phyloP scores from a whole-genome alignment of 2,888 invertebrate species.

The Torymus tubicola region DNA sequence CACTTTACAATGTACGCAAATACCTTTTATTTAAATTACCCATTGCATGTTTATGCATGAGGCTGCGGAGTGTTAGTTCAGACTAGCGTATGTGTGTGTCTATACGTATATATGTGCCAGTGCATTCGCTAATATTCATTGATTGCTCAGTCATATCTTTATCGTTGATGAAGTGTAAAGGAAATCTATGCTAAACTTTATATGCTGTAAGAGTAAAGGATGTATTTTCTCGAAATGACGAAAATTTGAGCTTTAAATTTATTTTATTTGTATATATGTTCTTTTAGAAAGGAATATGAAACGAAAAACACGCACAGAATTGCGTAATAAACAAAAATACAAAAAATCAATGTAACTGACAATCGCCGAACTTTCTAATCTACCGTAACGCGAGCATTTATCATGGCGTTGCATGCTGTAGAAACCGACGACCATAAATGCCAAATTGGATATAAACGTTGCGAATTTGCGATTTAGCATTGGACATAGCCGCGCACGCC shows the following conservation, averaged over 20 bases:
- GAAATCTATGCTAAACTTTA: too few species aligned
- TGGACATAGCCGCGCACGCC: too few species aligned
- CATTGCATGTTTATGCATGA: slow-evolving; percentile 41
- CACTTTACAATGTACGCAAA: slow-evolving; percentile 12
- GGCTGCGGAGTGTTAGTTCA: background rate
- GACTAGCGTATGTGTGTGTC: background rate
- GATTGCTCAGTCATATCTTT: slow-evolving; percentile 8
- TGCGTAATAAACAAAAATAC: background rate
- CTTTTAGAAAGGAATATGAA: too few species aligned
- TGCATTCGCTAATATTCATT: slow-evolving; percentile 24
- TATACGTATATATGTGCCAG: background rate
- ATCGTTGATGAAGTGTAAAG: background rate
- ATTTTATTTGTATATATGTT: too few species aligned
- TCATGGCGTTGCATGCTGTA: too few species aligned
- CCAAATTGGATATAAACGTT: too few species aligned
- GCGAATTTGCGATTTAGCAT: too few species aligned
- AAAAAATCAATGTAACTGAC: slow-evolving; percentile 6
- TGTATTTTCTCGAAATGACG: too few species aligned
- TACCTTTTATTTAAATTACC: slow-evolving; percentile 34
- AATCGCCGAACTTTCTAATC: slow-evolving; percentile 32
- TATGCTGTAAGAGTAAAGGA: too few species aligned
- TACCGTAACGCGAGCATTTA: background rate
- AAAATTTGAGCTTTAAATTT: too few species aligned
- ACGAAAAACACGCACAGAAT: too few species aligned
- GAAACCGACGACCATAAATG: too few species aligned